Conservation (phyloP, 2,888 invertebrate genomes). For the Drosophila anceps region DNA sequence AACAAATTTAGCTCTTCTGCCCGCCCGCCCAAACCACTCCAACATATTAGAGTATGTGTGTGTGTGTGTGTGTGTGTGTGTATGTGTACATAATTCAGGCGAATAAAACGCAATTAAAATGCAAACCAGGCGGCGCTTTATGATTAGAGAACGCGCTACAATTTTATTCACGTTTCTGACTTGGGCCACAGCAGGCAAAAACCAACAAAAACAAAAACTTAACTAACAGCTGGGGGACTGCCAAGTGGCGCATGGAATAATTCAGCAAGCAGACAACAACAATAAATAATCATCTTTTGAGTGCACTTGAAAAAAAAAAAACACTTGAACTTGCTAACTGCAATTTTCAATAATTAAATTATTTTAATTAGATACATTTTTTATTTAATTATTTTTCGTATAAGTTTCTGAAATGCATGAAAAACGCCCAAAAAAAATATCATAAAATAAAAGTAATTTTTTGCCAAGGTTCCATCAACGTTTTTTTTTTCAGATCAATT, state of each 20-base stretch:
- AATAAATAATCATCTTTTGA: constrained; percentile 43
- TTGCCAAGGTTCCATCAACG: no score
- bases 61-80: no score
- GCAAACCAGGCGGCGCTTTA: constrained; percentile 56
- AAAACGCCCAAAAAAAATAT: not conserved
- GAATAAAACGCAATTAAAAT: constrained; percentile 60
- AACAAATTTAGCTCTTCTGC: constrained; percentile 1
- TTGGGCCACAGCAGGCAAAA: constrained; percentile 6
- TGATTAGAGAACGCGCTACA: constrained; percentile 68
- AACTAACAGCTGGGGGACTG: constrained; percentile 36
- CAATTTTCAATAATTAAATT: not conserved
- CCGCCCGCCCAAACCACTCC: not conserved
- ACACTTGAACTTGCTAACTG: not conserved
- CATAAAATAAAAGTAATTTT: no score
- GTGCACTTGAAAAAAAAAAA: constrained; percentile 32
- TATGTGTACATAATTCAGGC: constrained; percentile 16
- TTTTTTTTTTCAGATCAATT: no score
- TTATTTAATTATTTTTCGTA: not conserved
- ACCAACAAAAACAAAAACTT: constrained; percentile 41
- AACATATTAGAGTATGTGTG: no score
- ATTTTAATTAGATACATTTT: not conserved
- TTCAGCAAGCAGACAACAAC: constrained; percentile 39
- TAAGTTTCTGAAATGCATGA: no score
- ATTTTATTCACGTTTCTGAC: constrained; percentile 65
- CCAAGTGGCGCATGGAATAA: constrained; percentile 59